phyloP scores from a whole-genome alignment of 2,888 invertebrate species.

The Crioceris asparagi region DNA sequence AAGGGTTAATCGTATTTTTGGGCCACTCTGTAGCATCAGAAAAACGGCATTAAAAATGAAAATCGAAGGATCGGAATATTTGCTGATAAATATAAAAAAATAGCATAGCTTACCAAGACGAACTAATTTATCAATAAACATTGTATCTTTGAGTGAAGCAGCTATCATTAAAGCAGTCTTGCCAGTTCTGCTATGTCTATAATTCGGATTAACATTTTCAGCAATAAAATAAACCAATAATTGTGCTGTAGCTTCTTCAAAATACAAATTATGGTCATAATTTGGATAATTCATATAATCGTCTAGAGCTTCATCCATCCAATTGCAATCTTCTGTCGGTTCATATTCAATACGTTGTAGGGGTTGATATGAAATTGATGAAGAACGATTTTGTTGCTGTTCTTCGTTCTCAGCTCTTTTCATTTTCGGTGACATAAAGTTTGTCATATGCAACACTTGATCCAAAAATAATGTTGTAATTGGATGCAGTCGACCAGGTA shows the following conservation, averaged over 20 bases:
- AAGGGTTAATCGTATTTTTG: too few relatives aligned
- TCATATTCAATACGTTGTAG: too few relatives aligned
- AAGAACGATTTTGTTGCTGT: too few relatives aligned
- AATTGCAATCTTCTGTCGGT: too few relatives aligned
- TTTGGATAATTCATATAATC: constrained; percentile 37
- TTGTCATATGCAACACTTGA: constrained; percentile 57
- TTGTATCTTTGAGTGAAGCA: constrained; percentile 56
- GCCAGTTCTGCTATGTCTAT: constrained; percentile 53
- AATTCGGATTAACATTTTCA: constrained; percentile 66
- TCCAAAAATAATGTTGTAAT: constrained; percentile 72
- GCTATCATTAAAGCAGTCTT: constrained; percentile 75
- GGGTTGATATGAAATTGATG: too few relatives aligned
- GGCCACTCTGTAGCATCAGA: too few relatives aligned
- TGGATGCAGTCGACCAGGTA: constrained; percentile 65
- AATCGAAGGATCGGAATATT: too few relatives aligned
- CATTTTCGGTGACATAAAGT: constrained; percentile 37
- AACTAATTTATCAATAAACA: too few relatives aligned
- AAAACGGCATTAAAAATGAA: too few relatives aligned
- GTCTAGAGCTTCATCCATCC: constrained; percentile 19
- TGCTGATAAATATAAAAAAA: too few relatives aligned
- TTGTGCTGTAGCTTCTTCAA: constrained; percentile 25
- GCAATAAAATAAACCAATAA: constrained; percentile 67
- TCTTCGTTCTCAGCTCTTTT: too few relatives aligned
- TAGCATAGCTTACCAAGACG: too few relatives aligned
- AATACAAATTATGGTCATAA: constrained; percentile 21